Conservation (phyloP, 2,888 invertebrate genomes). For the Rhodophaea formosa region DNA sequence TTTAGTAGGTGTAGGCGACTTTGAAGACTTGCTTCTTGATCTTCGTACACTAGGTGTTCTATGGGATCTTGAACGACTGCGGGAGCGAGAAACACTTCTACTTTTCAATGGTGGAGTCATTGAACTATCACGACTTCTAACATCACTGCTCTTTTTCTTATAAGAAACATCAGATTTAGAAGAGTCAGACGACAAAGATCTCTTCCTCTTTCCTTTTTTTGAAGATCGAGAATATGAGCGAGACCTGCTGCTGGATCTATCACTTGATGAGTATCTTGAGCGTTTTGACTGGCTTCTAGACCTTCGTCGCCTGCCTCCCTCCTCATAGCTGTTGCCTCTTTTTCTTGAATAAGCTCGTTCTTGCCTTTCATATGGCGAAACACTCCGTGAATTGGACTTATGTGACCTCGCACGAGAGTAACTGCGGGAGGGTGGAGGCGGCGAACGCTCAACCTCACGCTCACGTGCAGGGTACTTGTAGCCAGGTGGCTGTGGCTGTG, state of each 20-base stretch:
- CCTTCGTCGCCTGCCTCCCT: constrained; percentile 39
- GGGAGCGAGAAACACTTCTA: constrained; percentile 39
- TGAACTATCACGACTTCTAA: constrained; percentile 41
- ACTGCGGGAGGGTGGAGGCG: constrained; percentile 39
- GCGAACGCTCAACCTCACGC: constrained; percentile 26
- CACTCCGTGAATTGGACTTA: constrained; percentile 55
- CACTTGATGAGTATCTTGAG: constrained; percentile 64
- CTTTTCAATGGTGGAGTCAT: constrained; percentile 47
- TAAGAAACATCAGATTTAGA: constrained; percentile 55
- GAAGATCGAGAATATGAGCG: constrained; percentile 53
- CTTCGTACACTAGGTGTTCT: constrained; percentile 38
- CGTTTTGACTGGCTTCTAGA: constrained; percentile 54
- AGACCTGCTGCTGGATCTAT: constrained; percentile 57
- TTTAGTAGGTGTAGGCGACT: constrained; percentile 24
- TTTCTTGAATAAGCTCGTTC: constrained; percentile 53
- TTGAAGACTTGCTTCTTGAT: constrained; percentile 43
- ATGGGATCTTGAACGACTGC: constrained; percentile 40
- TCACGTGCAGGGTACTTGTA: constrained; percentile 37
- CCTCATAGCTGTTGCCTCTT: constrained; percentile 55
- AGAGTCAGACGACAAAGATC: constrained; percentile 54
- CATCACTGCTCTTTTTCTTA: constrained; percentile 39
- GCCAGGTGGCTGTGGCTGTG: constrained; percentile 32
- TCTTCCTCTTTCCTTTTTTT: constrained; percentile 44
- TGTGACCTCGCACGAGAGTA: constrained; percentile 46
- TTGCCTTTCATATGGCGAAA: constrained; percentile 53